Base-by-base conservation (phyloP, 2,888 invertebrate species). In the Altica lythri region DNA sequence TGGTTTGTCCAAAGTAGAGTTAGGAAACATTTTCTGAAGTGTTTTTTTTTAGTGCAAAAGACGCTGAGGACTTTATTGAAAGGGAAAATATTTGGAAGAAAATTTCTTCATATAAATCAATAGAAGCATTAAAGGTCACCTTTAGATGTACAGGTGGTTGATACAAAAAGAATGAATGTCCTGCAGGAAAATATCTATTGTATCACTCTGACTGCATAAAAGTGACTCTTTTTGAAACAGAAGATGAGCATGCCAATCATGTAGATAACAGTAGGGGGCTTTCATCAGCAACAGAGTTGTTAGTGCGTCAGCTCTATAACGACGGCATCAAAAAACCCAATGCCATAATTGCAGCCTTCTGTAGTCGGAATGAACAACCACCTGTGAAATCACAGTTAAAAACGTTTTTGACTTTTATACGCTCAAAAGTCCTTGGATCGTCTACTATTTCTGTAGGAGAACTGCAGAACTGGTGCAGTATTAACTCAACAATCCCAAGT, bases 281-380 rank as follows among this genome's bases (percentile, higher is more conserved):
- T 46, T 46, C 35, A 12, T 46, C 46, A 16, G 40, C 49, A 14
- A 40, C 49, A 27, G 42, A 49, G 49, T 40, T 49, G 29, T 49
- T 49, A 29, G 38, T 40, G 37, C 48, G 38, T 48, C 38, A 48
- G 38, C 27, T 48, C 22, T 48, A 40, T 38, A 48, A 25, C 13
- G 48, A 48, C 38, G 48, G 48, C 38, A 40, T 40, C 48, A 48
- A 48, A 48, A 48, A 48, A 18, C 38, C 48, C 16, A 48, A 48
- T 18, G 48, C 38, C 38, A 40, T 22, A 1, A 48, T 48, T 27
- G 27, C 46, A 46, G 38, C 38, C 19, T 34, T 37, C 37, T 10
- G 18, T 37, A 34, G 34, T 34, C 34, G 14, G 2, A 34, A 12
- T 34, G 34, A 34, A 34, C 34, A 12, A 34, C 34, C 34, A 34